Evolutionary conservation across 2,888 invertebrate species (phyloP).

Genomic region (Ryuthela nishihirai): DNA sequence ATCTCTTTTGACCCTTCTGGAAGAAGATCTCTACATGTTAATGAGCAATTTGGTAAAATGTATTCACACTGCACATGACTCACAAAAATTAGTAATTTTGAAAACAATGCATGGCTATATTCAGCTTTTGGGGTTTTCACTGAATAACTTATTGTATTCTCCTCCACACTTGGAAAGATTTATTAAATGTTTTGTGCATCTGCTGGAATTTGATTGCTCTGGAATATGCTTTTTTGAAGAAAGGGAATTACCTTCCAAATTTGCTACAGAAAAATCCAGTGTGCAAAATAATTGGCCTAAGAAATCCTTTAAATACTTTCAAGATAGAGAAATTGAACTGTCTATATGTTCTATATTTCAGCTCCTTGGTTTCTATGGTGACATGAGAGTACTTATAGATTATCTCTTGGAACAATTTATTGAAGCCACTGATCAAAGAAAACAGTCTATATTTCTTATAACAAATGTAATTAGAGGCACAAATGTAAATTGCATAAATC

Average conservation of each 20-base stretch:
- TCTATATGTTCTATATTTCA: slow-evolving; percentile 7
- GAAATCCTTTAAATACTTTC: slow-evolving; percentile 16
- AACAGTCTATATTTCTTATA: slow-evolving; percentile 22
- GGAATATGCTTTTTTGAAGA: slow-evolving; percentile 13
- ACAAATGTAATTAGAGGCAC: slow-evolving; percentile 12
- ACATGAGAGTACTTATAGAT: slow-evolving; percentile 11
- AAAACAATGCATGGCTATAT: slow-evolving; percentile 17
- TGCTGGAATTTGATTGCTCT: slow-evolving; percentile 18
- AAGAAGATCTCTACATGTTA: slow-evolving; percentile 8
- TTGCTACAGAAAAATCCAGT: neutral
- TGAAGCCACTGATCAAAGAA: neutral
- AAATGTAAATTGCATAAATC: no score
- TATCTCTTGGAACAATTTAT: slow-evolving; percentile 14
- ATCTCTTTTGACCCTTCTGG: slow-evolving; percentile 1
- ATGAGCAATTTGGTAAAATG: slow-evolving; percentile 10
- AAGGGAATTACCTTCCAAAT: neutral
- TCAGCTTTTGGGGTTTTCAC: slow-evolving; percentile 9
- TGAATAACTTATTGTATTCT: slow-evolving; percentile 3
- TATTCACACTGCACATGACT: slow-evolving; percentile 11
- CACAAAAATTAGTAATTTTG: slow-evolving; percentile 7
- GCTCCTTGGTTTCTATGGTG: slow-evolving; percentile 1
- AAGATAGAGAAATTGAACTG: slow-evolving; percentile 11
- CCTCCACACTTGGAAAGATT: slow-evolving; percentile 7
- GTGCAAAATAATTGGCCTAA: slow-evolving; percentile 4
- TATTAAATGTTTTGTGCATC: slow-evolving; percentile 8